A percentile compares a stretch with the other conserved stretches of the same genome.
Conservation (phyloP, 2,113 vertebrate species). For the Puntigrus tetrazona region DNA sequence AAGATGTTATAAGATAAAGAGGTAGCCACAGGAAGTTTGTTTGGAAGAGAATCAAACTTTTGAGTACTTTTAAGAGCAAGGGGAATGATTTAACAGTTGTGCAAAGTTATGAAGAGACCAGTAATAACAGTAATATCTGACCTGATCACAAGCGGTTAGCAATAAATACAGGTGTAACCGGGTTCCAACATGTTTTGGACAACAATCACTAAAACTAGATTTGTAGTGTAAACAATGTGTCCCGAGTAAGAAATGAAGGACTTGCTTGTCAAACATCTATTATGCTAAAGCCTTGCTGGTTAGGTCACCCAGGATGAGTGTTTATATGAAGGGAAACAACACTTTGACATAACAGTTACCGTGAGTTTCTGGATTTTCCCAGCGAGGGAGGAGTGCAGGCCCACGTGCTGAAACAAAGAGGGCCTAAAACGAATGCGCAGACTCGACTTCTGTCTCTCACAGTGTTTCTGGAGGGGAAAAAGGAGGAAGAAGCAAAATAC, state of each 20-base stretch:
- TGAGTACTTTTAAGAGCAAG: not conserved
- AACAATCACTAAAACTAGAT: not conserved
- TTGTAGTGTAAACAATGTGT: not conserved
- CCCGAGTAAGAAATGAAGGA: not conserved
- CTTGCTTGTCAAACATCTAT: not conserved
- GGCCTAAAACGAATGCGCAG: conserved; percentile 94
- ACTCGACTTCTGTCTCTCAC: conserved; percentile 96
- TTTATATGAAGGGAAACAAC: not conserved
- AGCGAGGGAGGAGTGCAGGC: conserved; percentile 93
- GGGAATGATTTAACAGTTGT: not conserved
- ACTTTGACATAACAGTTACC: conserved; percentile 70
- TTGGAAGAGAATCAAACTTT: not conserved
- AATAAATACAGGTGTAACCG: not conserved
- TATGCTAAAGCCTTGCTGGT: not conserved
- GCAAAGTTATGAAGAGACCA: not conserved
- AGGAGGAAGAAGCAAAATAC: not conserved
- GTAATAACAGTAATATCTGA: not conserved
- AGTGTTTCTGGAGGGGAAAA: conserved; percentile 83
- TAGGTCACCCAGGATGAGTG: not conserved
- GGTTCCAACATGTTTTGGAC: not conserved
- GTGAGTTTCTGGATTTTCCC: conserved; percentile 99
- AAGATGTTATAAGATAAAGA: not conserved
- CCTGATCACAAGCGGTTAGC: not conserved
- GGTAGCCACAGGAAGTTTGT: not conserved
- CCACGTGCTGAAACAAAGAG: conserved; percentile 97